Evolutionary conservation across 2,888 invertebrate species (phyloP).

Genomic region (Automeris io): DNA sequence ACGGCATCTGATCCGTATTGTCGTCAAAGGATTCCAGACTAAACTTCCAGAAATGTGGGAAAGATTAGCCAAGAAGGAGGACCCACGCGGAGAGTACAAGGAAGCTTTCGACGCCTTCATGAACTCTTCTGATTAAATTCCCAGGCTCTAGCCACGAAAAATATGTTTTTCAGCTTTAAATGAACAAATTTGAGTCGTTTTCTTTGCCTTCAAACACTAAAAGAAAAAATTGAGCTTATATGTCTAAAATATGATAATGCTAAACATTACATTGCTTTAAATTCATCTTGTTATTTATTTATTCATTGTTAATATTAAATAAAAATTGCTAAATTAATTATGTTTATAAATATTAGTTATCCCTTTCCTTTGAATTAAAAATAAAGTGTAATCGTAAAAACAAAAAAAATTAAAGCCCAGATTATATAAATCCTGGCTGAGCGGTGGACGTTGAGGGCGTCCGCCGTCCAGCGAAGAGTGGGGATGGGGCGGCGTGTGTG

Average conservation of each 20-base stretch:
- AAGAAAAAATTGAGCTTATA: background rate
- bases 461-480: no score
- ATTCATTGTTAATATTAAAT: conserved; percentile 1
- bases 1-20: conserved; percentile 71
- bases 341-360: background rate
- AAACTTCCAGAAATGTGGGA: conserved; percentile 81
- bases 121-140: conserved; percentile 33
- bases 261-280: conserved; percentile 18
- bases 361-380: no score
- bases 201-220: background rate
- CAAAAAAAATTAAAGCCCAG: no score
- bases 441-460: no score
- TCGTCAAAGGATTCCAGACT: conserved; percentile 79
- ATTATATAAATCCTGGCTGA: no score
- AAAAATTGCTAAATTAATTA: background rate
- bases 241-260: background rate
- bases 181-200: background rate
- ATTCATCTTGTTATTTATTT: conserved; percentile 3
- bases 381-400: no score
- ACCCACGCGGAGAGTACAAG: conserved; percentile 79
- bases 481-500: no score
- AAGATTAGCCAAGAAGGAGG: conserved; percentile 80
- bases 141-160: background rate
- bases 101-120: conserved; percentile 72
- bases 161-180: background rate